Evolutionary conservation across 1,140 invertebrate species (phyloP).

Genomic region (Pemphigus obesinymphae): DNA sequence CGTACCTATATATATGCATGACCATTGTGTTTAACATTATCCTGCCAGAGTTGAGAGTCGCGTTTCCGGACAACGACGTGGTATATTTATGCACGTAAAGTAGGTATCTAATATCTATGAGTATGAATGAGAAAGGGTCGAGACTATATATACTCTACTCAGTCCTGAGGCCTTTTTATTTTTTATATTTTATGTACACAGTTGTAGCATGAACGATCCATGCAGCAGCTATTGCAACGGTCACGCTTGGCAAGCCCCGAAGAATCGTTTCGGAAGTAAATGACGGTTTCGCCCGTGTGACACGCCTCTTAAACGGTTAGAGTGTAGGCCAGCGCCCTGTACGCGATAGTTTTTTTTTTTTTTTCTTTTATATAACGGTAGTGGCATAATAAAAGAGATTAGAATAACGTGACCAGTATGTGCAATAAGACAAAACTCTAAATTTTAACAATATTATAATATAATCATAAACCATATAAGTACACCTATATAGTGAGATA

Average conservation of each 20-base stretch:
- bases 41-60: neutral
- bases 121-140: neutral
- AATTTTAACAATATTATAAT: neutral
- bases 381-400: conserved; percentile 29
- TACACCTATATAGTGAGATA: neutral
- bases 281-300: conserved; percentile 36
- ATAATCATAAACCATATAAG: neutral
- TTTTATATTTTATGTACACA: neutral
- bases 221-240: conserved; percentile 8
- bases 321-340: conserved; percentile 28
- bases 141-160: neutral
- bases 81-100: neutral
- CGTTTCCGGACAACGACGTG: neutral
- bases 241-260: conserved; percentile 24
- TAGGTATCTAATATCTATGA: neutral
- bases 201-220: conserved; percentile 6
- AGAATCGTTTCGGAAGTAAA: conserved; percentile 40
- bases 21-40: neutral
- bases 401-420: conserved; percentile 19
- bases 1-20: no score
- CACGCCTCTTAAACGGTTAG: conserved; percentile 35
- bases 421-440: neutral
- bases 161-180: conserved; percentile 2
- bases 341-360: conserved; percentile 1
- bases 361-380: conserved; percentile 31